These are phyloP conservation scores for Telenomus remus DNA, from an alignment of 1,140 invertebrate genomes.

Conservation along the genomic window DNA sequence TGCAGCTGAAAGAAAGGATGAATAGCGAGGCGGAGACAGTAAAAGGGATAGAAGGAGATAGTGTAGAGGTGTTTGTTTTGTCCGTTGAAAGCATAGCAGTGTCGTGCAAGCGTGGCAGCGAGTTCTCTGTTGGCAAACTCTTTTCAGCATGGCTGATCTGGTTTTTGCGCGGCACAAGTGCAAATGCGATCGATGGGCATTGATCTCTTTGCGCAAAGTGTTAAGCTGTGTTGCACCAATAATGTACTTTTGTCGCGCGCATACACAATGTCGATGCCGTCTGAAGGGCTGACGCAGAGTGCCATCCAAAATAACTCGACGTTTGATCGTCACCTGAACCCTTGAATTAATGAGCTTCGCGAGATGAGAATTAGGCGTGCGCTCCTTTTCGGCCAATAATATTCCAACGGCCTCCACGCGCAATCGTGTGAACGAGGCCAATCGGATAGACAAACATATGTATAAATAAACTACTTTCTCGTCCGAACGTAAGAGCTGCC, in stretches of 20 bases:
- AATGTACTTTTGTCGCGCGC: conserved; percentile 37
- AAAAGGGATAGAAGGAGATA: background rate
- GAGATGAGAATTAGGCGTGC: background rate
- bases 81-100: conserved; percentile 51
- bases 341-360: background rate
- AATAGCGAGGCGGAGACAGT: background rate
- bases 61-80: conserved; percentile 36
- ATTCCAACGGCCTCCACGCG: conserved; percentile 38
- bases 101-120: conserved; percentile 29
- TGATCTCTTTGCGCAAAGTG: conserved; percentile 39
- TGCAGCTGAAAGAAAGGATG: background rate
- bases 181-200: conserved; percentile 44
- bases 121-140: conserved; percentile 29
- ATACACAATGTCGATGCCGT: conserved; percentile 24
- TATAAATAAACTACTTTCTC: conserved; percentile 52
- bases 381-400: background rate
- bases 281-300: conserved; percentile 16
- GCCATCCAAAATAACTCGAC: conserved; percentile 41
- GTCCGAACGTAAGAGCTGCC: conserved; percentile 24
- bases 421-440: conserved; percentile 47
- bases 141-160: conserved; percentile 35
- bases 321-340: conserved; percentile 23
- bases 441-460: conserved; percentile 47
- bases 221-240: conserved; percentile 42
- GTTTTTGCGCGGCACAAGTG: conserved; percentile 24